Evolutionary conservation across 2,113 vertebrate species (phyloP).

Genomic region (Amphilophus citrinellus): DNA sequence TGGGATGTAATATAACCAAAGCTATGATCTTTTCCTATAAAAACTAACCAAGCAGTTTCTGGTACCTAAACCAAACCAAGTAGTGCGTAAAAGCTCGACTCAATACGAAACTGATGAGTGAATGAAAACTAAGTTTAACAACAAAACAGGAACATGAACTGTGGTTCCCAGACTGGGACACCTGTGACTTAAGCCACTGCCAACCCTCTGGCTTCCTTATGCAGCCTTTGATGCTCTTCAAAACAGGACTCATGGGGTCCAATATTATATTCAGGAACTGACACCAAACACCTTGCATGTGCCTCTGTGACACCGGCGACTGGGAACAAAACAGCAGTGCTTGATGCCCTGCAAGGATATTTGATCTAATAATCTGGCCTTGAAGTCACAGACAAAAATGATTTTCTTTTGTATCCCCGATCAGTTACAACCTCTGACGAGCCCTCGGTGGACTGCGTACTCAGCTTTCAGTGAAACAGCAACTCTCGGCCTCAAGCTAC

Average conservation of each 20-base stretch:
- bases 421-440: background rate
- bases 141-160: background rate
- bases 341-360: background rate
- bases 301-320: background rate
- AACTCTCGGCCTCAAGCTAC: background rate
- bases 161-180: background rate
- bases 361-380: background rate
- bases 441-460: background rate
- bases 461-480: background rate
- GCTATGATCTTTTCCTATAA: background rate
- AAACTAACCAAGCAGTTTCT: background rate
- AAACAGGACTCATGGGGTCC: too few relatives aligned
- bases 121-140: background rate
- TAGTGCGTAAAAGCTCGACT: background rate
- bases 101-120: background rate
- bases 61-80: background rate
- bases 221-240: too few relatives aligned
- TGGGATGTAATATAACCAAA: background rate
- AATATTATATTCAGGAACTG: background rate
- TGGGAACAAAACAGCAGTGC: background rate
- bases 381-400: fast-evolving
- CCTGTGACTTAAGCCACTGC: background rate
- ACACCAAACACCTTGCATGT: fast-evolving
- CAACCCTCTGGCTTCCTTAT: background rate
- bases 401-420: background rate